Evolutionary conservation across 2,888 invertebrate genomes (phyloP).

Genomic region (Cotesia congregata): DNA sequence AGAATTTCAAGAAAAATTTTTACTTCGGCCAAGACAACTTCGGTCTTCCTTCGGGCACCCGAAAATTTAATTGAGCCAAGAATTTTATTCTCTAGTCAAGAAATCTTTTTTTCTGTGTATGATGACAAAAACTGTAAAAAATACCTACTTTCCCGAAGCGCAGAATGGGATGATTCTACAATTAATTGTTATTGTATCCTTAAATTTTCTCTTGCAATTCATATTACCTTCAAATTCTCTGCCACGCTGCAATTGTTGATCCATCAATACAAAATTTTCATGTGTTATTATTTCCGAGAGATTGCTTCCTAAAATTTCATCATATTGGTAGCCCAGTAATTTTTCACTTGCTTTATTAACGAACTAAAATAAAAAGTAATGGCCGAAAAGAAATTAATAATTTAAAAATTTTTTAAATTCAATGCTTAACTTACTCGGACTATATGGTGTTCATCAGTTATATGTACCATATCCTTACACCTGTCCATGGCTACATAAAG

Average conservation of each 20-base stretch:
- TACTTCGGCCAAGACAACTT: too few species aligned
- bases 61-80: too few species aligned
- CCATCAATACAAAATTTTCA: constrained; percentile 74
- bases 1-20: too few species aligned
- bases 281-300: constrained; percentile 73
- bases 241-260: constrained; percentile 76
- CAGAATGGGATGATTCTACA: constrained; percentile 86
- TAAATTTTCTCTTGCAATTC: constrained; percentile 81
- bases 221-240: constrained; percentile 85
- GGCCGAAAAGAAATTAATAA: not conserved
- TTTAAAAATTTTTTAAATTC: too few species aligned
- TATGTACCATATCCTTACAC: constrained; percentile 87
- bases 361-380: constrained; percentile 75
- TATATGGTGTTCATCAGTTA: constrained; percentile 88
- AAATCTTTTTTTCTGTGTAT: too few species aligned
- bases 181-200: constrained; percentile 83
- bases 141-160: constrained; percentile 74
- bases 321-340: constrained; percentile 80
- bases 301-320: constrained; percentile 76
- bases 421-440: constrained; percentile 76
- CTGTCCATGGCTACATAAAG: constrained; percentile 89
- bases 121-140: constrained; percentile 22
- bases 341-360: constrained; percentile 90
- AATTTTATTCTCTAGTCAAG: too few species aligned
- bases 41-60: too few species aligned